phyloP scores from a whole-genome alignment of 1,140 invertebrate species.

The Heterodera schachtii region DNA sequence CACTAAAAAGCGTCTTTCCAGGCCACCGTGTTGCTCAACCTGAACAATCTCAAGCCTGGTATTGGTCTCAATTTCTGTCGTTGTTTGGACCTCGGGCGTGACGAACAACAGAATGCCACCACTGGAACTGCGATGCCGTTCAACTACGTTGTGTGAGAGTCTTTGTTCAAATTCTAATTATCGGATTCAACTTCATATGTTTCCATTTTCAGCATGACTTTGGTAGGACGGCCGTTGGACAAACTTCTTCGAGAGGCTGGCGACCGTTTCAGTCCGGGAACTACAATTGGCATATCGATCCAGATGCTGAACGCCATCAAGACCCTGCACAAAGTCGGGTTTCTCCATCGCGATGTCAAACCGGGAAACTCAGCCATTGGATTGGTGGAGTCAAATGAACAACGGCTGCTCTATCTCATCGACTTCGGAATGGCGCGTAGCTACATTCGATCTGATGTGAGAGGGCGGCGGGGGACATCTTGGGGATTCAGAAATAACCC shows the following conservation, averaged over 20 bases:
- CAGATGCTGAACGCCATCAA: slow-evolving; percentile 57
- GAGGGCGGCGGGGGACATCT: no score
- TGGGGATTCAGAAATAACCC: no score
- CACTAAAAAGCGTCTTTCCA: not conserved
- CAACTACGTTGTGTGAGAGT: slow-evolving; percentile 15
- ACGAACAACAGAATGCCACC: not conserved
- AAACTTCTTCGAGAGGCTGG: not conserved
- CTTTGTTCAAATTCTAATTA: not conserved
- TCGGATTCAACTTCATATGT: not conserved
- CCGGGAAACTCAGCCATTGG: slow-evolving; percentile 59
- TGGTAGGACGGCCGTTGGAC: not conserved
- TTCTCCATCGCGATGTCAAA: slow-evolving; percentile 58
- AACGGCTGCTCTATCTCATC: slow-evolving; percentile 24
- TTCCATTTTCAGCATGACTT: slow-evolving; percentile 10
- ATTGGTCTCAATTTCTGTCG: not conserved
- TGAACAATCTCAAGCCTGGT: not conserved
- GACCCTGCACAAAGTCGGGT: slow-evolving; percentile 51
- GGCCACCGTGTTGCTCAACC: not conserved
- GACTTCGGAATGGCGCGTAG: no score
- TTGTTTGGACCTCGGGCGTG: slow-evolving; percentile 33
- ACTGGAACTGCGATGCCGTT: not conserved
- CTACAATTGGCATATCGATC: slow-evolving; percentile 51
- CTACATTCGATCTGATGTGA: no score
- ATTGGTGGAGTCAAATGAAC: slow-evolving; percentile 49
- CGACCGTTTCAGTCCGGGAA: slow-evolving; percentile 44